Base-by-base conservation (phyloP, 2,797 vertebrate species). In the Choloepus didactylus region DNA sequence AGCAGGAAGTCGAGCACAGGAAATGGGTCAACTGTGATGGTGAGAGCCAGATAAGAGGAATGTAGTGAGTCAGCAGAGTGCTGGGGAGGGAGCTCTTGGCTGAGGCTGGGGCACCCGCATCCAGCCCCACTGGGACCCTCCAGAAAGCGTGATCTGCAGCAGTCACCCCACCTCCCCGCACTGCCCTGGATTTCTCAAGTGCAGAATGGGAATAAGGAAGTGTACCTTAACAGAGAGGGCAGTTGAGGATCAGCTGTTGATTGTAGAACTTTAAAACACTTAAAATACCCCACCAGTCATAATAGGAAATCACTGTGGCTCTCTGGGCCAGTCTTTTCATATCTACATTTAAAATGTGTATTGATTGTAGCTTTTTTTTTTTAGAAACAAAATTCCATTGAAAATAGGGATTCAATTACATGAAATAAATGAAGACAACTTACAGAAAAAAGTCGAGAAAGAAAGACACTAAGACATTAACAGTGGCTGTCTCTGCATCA, bases 1-100 rank as follows among this genome's bases (percentile, higher is more conserved):
- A 92, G 56, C 72, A 75, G 95, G 89, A 82, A 60, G 59, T 6
- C 4, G 77, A n/a, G 27, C 51, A 14, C 67, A 87, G 88, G 88
- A 94, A 64, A 1, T 29, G 56, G 44, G 56, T 70, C 44, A 6
- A 4, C 35, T 54, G 64, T 62, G n/a, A 1, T 12, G 9, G 9
- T 21, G 31, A 73, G 72, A 79, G 29, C 56, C 73, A 11, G 31
- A 9, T 6, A 23, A 80, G 70, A 27, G 7, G 29, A n/a, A 25
- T 35, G 31, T 3, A 27, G 6, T 12, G 49, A 76, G 66, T 44
- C 11, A 12, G 44, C 27, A 23, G 44, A 41, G 38, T 1, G 23
- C 25, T 0, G 38, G 9, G 31, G 35, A 81, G 11, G 46, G 70
- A 23, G 4, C 14, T 59, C n/a, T 7, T 27, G 44, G 73, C 66